phyloP scores from a whole-genome alignment of 2,797 vertebrate genomes.

The Schizopygopsis malacanthus region DNA sequence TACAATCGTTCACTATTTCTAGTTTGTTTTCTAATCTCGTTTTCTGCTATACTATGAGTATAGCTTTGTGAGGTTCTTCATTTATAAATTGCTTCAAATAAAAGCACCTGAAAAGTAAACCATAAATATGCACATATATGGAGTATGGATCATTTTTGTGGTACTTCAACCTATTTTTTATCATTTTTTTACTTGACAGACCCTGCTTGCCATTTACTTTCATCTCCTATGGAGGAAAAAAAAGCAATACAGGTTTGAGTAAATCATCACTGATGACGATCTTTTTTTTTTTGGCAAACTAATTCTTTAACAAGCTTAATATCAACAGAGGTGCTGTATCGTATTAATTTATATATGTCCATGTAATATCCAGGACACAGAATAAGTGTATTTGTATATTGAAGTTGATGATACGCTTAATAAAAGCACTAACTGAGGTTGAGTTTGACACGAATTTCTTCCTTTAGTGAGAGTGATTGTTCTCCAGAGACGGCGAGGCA shows the following conservation, averaged over 20 bases:
- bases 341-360: background rate
- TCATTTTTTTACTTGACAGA: background rate
- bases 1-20: background rate
- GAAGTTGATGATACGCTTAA: background rate
- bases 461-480: slow-evolving; percentile 44
- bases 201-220: background rate
- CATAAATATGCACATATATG: background rate
- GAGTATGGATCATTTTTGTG: background rate
- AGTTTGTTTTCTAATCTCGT: background rate
- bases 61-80: background rate
- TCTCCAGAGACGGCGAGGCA: slow-evolving; percentile 43
- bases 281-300: too few species aligned
- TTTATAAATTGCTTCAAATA: background rate
- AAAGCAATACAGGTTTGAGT: background rate
- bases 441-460: slow-evolving; percentile 29
- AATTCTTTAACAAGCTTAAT: background rate
- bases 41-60: background rate
- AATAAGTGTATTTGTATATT: background rate
- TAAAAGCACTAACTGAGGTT: background rate
- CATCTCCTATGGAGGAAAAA: too few species aligned
- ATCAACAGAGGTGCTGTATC: background rate
- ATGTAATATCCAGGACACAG: background rate
- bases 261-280: background rate
- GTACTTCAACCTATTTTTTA: background rate
- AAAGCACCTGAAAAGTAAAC: background rate